Evolutionary conservation across 2,113 vertebrate species (phyloP).

Genomic region (Tichodroma muraria): DNA sequence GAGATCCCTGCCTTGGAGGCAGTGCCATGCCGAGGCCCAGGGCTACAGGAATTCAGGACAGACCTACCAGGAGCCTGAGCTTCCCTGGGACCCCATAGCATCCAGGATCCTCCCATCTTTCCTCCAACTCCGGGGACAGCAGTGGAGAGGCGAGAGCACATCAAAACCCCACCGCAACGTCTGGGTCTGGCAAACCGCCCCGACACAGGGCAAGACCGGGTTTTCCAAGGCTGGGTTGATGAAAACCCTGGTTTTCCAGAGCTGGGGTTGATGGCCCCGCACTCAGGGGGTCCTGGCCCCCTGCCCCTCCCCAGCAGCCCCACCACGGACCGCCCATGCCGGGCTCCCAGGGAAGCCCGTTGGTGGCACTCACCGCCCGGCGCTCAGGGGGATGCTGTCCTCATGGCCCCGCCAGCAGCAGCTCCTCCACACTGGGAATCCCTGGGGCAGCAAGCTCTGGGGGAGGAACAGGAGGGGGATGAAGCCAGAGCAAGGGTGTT

Average conservation of each 20-base stretch:
- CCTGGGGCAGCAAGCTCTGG: background rate
- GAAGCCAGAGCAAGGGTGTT: background rate
- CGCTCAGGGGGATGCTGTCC: constrained; percentile 16
- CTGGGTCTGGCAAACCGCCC: fast-evolving
- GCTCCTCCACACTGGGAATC: background rate
- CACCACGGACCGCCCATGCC: fast-evolving
- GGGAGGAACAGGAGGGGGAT: background rate
- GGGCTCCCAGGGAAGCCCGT: fast-evolving
- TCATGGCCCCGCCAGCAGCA: background rate
- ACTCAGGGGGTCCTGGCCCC: fast-evolving
- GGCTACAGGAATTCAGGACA: background rate
- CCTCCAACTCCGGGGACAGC: background rate
- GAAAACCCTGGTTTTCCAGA: no score
- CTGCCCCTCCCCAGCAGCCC: background rate
- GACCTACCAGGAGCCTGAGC: background rate
- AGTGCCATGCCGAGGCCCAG: fast-evolving
- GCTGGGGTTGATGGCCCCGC: fast-evolving
- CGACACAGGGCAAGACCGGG: fast-evolving
- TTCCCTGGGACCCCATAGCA: background rate
- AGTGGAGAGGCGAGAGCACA: fast-evolving
- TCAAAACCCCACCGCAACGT: fast-evolving
- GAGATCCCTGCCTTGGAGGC: background rate
- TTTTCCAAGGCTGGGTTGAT: background rate
- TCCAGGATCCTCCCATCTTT: background rate
- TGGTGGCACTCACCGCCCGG: constrained; percentile 8